Conservation (phyloP, 1,140 invertebrate genomes). For the Trachymyrmex cornetzi region DNA sequence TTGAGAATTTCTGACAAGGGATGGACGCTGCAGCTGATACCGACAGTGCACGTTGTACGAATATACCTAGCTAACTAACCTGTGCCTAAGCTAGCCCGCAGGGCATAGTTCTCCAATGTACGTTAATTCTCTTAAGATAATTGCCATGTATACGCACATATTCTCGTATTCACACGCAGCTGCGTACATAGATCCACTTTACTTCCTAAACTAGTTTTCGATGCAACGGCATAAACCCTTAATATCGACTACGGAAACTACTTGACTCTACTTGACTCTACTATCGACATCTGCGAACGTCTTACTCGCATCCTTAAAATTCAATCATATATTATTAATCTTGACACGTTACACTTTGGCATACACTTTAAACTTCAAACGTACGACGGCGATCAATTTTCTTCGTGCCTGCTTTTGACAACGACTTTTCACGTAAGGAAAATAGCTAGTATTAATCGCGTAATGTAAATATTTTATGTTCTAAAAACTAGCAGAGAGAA, state of each 20-base stretch:
- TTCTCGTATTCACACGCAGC: neutral
- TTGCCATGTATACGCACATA: constrained; percentile 35
- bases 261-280: too few species aligned
- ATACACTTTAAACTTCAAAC: constrained; percentile 56
- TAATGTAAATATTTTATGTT: constrained; percentile 51
- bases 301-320: constrained; percentile 54
- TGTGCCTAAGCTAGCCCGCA: neutral
- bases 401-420: constrained; percentile 55
- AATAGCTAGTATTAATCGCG: constrained; percentile 27
- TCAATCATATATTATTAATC: constrained; percentile 70
- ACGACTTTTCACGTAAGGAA: constrained; percentile 2
- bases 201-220: constrained; percentile 56
- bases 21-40: constrained; percentile 18
- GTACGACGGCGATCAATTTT: constrained; percentile 67
- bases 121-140: constrained; percentile 51
- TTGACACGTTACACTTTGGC: constrained; percentile 23
- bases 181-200: constrained; percentile 18
- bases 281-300: neutral
- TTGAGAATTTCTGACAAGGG: constrained; percentile 71
- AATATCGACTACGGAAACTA: neutral
- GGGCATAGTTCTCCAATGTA: constrained; percentile 18
- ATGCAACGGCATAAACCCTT: neutral
- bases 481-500: neutral
- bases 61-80: constrained; percentile 1
- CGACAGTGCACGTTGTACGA: neutral